Percentiles rank a stretch among this genome's conserved stretches.
phyloP scores from a whole-genome alignment of 2,888 invertebrate species.

The Deroplatys truncata region DNA sequence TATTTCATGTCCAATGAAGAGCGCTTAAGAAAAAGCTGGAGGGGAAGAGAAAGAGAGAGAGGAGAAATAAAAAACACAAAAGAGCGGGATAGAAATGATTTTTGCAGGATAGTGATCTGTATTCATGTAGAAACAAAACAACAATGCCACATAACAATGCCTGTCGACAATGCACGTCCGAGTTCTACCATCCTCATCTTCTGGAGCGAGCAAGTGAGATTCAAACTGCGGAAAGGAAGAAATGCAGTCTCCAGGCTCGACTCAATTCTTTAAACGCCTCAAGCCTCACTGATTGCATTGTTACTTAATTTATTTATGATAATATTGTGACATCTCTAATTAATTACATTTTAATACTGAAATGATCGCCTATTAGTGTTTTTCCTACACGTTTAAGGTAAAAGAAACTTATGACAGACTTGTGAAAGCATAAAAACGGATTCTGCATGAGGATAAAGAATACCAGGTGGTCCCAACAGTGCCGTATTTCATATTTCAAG shows the following conservation, averaged over 20 bases:
- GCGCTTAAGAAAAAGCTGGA: background rate
- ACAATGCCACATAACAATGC: background rate
- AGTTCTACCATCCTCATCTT: background rate
- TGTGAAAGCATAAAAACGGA: no score
- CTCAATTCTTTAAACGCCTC: background rate
- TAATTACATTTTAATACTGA: no score
- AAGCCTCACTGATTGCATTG: background rate
- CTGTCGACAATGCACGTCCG: background rate
- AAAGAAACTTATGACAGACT: no score
- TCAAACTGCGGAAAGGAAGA: background rate
- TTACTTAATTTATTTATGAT: background rate
- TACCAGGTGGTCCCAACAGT: no score
- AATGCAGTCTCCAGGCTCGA: background rate
- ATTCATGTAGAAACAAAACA: background rate
- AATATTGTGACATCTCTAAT: background rate
- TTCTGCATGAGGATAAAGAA: no score
- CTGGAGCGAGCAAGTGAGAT: background rate
- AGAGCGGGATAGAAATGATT: background rate
- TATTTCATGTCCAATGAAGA: background rate
- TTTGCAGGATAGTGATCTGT: background rate
- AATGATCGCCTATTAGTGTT: no score
- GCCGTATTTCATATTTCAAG: no score
- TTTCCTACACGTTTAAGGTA: no score
- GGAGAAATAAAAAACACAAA: background rate
- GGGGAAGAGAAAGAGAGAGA: background rate